Evolutionary conservation across 2,113 vertebrate genomes (phyloP), one percentile per base, ranked within the genome.

Genomic region (Tragelaphus imberbis): DNA sequence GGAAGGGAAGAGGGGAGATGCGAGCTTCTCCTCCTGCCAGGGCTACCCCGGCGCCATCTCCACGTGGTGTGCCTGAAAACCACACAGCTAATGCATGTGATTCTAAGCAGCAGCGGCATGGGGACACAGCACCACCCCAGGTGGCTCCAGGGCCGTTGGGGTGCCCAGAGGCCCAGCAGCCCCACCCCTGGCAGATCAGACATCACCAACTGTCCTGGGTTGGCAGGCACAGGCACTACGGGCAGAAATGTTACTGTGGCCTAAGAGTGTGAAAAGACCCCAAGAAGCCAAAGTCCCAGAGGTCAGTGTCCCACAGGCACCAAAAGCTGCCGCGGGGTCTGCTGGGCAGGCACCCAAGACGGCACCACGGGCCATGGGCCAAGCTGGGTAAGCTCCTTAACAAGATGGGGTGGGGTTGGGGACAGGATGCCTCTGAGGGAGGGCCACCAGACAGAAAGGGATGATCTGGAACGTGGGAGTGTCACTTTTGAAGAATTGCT

Each of bases 1-100:
- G 47, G 16, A 58, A 33, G n/a, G 5, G 5, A 7, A 28, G 40
- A 13, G 40, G 28, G 6, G 6, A 15, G 44, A 27, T 0, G 8
- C 0, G 10, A 53, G 44, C 51, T 23, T 30, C 33, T 58, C 5
- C 27, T 79, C 25, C 11, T 1, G 49, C 49, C 49, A 12, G 27
- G 79, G n/a, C 30, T 7, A 19, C 5, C 23, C 17, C 3, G 36
- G 33, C 40, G 17, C 23, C 28, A 8, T 36, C 49, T 58, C 47
- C 94, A 68, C 8, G 2, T 3, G 3, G 30, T 28, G 19, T 19
- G 9, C 82, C 4, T 16, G 25, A 12, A 21, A 63, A 49, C 13
- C 40, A 40, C 0, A 3, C 3, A 40, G 53, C 85, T 49, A 3
- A 33, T n/a, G 7, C 10, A 17, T 3, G 58, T 36, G 11, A 33